Base-by-base conservation (phyloP, 2,888 invertebrate genomes). In the Aelia acuminata region DNA sequence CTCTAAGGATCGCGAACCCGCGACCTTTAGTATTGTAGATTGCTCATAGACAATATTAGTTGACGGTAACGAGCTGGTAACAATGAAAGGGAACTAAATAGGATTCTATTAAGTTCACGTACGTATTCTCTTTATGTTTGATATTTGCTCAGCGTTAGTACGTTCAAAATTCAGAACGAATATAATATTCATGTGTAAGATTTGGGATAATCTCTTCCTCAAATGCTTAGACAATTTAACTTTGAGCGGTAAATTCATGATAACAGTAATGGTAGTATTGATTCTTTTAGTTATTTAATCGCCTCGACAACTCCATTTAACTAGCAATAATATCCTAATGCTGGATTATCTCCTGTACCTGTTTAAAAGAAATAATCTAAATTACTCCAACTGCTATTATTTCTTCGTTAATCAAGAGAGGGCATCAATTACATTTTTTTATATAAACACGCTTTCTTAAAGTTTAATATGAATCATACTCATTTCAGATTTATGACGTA, bases 221-320 rank as follows among this genome's bases (percentile, higher is more conserved):
- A 5, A 70, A 35, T 8, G 31, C 63, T 35, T 26, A 35, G 31
- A 18, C 31, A 70, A 70, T 70, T 31, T 70, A 35, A 35, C 63
- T 13, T 7, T 26, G 1, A 20, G 35, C 31, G 8, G 63, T 35
- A 31, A 70, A 70, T 70, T 70, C 63, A 35, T 70, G 63, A 70
- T 70, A 70, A 20, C 35, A 70, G 18, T 18, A 70, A 31, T 70
- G 63, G 8, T 70, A 31, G 31, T 31, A 63, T 63, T 63, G 63
- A 63, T 63, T 63, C 63, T 31, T 26, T 63, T 31, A 70, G 31
- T 70, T 35, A 70, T 70, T 70, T 35, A 70, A 70, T 70, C 63
- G 63, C 63, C 35, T 70, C 63, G 63, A 18, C 31, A 70, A 70
- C 63, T 70, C 63, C 63, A 70, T 70, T 70, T 70, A 35, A 35